Base-by-base conservation (phyloP, 2,888 invertebrate species). In the Cheilosia vernalis region DNA sequence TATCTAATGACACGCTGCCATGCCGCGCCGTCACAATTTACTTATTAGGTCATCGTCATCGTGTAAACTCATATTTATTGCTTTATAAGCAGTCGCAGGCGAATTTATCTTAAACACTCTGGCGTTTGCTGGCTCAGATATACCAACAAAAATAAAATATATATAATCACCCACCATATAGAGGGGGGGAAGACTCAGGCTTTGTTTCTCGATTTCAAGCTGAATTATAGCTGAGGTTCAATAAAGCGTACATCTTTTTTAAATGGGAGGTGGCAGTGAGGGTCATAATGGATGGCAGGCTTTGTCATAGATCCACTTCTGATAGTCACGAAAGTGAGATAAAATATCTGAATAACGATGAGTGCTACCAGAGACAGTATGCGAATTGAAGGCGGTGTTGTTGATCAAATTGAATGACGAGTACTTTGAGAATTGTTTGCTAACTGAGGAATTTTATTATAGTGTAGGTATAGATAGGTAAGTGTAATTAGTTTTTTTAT, bases 31-130 rank as follows among this genome's bases (percentile, higher is more conserved):
- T 58, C 47, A 55, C 53, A 66, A 80, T 72, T 63, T 60, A 6
- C 47, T 80, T 73, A 80, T 80, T 80, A 73, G 80, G 80, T 80
- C 80, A 73, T 61, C 73, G 72, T 72, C 79, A 66, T 72, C 72
- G 44, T 73, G 44, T 66, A 73, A 73, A 58, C 37, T 66, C 60
- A n/a, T 17, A 27, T 73, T 67, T 72, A 69, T 55, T 67, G 30
- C 66, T 53, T 67, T 47, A 40, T 67, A 27, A 44, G 66, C 51
- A 53, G 30, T 64, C 19, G 37, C 40, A 64, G n/a, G 24, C 60
- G 21, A 42, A 55, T 67, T 13, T 55, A 56, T 55, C 30, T 66
- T 60, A 79, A 33, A 51, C 64, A 60, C 19, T 9, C 9, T 24
- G 24, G 17, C 55, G 37, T 47, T 40, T 70, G 30, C 21, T 37